Evolutionary conservation across 2,888 invertebrate genomes (phyloP).

Genomic region (Anodontia alba): DNA sequence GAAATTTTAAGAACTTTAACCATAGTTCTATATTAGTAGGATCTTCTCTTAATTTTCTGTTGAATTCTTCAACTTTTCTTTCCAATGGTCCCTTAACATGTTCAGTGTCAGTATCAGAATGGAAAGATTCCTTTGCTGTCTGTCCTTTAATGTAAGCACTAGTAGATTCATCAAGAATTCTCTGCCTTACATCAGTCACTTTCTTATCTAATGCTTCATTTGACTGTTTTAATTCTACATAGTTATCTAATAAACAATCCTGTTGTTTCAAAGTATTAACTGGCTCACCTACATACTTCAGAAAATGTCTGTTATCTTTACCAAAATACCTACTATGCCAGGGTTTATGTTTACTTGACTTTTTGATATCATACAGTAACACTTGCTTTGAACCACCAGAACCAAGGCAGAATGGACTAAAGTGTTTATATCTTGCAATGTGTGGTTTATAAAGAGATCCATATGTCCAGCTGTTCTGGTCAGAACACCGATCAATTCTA

Average conservation of each 20-base stretch:
- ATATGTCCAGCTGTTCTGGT: constrained; percentile 81
- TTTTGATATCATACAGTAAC: constrained; percentile 40
- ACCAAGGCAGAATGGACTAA: constrained; percentile 59
- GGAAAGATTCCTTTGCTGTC: constrained; percentile 33
- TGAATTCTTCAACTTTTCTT: constrained; percentile 75
- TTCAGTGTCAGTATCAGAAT: constrained; percentile 24
- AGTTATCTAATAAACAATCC: background rate
- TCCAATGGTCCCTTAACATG: constrained; percentile 32
- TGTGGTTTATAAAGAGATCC: constrained; percentile 81
- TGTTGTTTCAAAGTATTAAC: constrained; percentile 3
- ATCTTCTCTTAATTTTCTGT: constrained; percentile 80
- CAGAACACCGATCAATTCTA: constrained; percentile 79
- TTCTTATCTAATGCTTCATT: background rate
- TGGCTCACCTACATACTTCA: constrained; percentile 34
- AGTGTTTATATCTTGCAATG: constrained; percentile 75
- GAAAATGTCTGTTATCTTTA: constrained; percentile 64
- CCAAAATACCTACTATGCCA: constrained; percentile 69
- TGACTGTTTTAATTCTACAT: constrained; percentile 13
- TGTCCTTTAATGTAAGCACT: constrained; percentile 77
- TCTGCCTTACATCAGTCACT: constrained; percentile 52
- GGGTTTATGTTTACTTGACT: constrained; percentile 49
- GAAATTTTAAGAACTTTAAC: constrained; percentile 85
- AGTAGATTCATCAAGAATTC: constrained; percentile 76
- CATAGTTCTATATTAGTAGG: constrained; percentile 83
- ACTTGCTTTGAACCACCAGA: constrained; percentile 23